These are phyloP conservation scores for Anguilla anguilla DNA, from an alignment of 2,797 vertebrate genomes.

Conservation along the genomic window DNA sequence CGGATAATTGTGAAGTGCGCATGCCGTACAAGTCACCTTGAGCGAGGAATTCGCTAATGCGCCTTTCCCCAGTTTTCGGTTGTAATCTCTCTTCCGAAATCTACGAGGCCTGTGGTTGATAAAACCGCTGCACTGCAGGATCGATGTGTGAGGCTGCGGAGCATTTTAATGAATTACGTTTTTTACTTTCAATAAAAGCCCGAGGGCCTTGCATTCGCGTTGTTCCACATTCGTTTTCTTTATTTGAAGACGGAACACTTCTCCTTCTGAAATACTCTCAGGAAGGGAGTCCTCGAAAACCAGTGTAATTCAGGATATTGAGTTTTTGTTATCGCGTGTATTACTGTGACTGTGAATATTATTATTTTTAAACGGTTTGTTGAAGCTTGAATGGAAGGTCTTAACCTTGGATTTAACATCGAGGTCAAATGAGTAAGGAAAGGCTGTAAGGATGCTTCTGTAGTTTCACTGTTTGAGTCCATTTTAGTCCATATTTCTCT, in stretches of 20 bases:
- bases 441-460: background rate
- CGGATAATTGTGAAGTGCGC: background rate
- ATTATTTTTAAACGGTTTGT: background rate
- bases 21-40: background rate
- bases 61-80: conserved; percentile 69
- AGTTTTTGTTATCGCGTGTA: background rate
- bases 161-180: conserved; percentile 10
- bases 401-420: background rate
- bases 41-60: conserved; percentile 55
- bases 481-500: background rate
- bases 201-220: background rate
- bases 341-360: background rate
- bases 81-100: conserved; percentile 63
- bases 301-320: background rate
- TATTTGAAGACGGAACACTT: background rate
- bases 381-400: background rate
- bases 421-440: background rate
- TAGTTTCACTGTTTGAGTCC: background rate
- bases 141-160: background rate
- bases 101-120: conserved; percentile 65
- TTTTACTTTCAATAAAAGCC: background rate
- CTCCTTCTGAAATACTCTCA: background rate
- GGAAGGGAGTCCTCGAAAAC: background rate
- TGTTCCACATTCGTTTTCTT: background rate
- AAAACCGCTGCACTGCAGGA: background rate